Evolutionary conservation across 2,888 invertebrate species (phyloP).

Genomic region (Carpatolechia fugitivella): DNA sequence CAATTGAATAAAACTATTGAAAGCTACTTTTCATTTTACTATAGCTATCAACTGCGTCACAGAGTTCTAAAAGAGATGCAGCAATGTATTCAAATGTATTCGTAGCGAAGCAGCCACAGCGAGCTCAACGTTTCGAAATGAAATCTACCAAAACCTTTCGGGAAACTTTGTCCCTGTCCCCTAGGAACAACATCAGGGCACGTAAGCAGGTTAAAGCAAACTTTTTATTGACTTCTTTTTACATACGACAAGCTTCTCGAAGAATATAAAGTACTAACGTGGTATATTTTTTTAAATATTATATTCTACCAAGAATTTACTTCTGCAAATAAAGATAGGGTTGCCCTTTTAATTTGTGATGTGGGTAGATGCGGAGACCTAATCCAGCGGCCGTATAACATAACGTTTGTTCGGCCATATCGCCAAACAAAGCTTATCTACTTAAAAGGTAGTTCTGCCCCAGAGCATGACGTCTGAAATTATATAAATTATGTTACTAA

Average conservation of each 20-base stretch:
- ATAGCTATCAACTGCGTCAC: background rate
- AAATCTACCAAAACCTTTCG: constrained; percentile 48
- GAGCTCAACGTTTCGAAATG: constrained; percentile 47
- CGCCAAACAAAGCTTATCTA: too few relatives aligned
- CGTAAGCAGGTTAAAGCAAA: constrained; percentile 53
- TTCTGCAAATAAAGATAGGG: too few relatives aligned
- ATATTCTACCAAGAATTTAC: too few relatives aligned
- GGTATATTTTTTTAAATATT: too few relatives aligned
- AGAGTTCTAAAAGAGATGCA: constrained; percentile 20
- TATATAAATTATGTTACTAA: too few relatives aligned
- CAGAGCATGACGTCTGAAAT: too few relatives aligned
- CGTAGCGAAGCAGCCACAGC: constrained; percentile 42
- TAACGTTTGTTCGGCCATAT: too few relatives aligned
- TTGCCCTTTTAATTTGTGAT: too few relatives aligned
- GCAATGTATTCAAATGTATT: constrained; percentile 57
- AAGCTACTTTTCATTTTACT: background rate
- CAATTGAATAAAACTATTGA: constrained; percentile 12
- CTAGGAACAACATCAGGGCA: constrained; percentile 33
- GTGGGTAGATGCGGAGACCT: too few relatives aligned
- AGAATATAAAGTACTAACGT: too few relatives aligned
- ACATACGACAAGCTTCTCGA: constrained; percentile 11
- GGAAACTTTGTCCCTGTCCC: constrained; percentile 43
- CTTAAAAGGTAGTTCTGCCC: too few relatives aligned
- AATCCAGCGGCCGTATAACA: too few relatives aligned
- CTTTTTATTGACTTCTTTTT: constrained; percentile 43